A percentile compares a stretch with the other conserved stretches of the same genome.
Conservation (phyloP, 1,140 invertebrate species). For the Cydia splendana region DNA sequence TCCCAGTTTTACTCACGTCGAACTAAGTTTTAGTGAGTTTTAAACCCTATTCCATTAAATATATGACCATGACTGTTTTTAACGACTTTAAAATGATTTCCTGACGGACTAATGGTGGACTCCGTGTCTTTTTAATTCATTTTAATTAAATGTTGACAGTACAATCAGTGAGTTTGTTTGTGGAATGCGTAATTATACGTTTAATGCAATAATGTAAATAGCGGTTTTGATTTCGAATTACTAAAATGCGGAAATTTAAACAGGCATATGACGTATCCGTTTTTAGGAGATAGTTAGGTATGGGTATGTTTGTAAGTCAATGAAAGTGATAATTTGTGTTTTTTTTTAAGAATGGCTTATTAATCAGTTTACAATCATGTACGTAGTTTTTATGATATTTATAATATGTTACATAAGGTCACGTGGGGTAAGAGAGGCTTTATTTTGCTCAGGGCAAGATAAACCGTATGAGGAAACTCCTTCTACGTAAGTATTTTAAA, state of each 20-base stretch:
- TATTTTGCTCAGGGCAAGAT: no score
- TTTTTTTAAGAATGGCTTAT: neutral
- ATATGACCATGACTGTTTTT: constrained; percentile 17
- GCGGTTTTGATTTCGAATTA: constrained; percentile 30
- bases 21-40: neutral
- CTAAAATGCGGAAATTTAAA: neutral
- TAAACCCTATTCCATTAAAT: neutral
- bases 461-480: no score
- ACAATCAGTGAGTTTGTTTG: constrained; percentile 41
- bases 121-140: constrained; percentile 37
- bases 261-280: neutral
- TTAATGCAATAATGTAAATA: neutral
- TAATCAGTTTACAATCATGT: no score
- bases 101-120: constrained; percentile 40
- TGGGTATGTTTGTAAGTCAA: neutral
- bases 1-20: neutral
- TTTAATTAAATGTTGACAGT: constrained; percentile 57
- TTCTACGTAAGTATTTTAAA: no score
- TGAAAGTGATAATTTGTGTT: neutral
- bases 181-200: constrained; percentile 39
- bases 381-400: no score
- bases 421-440: no score
- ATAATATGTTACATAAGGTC: no score
- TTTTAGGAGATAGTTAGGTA: neutral
- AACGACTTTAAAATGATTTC: constrained; percentile 14